Base-by-base conservation (phyloP, 2,888 invertebrate species). In the Melanophora roralis region DNA sequence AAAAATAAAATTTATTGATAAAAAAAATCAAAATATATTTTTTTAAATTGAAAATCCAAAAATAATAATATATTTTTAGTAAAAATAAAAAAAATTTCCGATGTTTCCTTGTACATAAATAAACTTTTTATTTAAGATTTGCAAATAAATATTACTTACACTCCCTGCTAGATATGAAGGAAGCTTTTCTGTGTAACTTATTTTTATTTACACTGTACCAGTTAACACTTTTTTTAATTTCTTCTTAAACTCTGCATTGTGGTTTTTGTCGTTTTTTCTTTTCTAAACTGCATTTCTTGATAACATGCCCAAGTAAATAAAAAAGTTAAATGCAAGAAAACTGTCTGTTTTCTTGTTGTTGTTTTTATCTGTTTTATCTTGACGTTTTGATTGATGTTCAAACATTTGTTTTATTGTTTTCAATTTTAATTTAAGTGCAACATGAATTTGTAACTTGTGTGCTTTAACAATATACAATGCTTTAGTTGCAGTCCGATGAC, bases 311-410 rank as follows among this genome's bases (percentile, higher is more conserved):
- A 14, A 19, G 14, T 40, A 27, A 45, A 27, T 49, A 36, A 49
- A n/a, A n/a, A n/a, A n/a, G n/a, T 5, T 27, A 27, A 27, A 27
- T 27, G 4, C 6, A 6, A 3, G 27, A 27, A 27, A 5, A 27
- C 6, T 27, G 27, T 27, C 6, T 51, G 19, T 60, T 12, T 3
- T 9, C 51, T 23, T 36, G n/a, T 43, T 23, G 9, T 51, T 16
- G 5, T 60, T 34, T 14, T 68, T 40, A 76, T 76, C 68, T 62
- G 19, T 64, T 27, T 16, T 9, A 64, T 14, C 47, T 73, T 83
- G 83, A 78, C 83, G 82, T 27, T 57, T 78, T 83, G 83, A 83
- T 83, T 68, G 72, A 83, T 81, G 80, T 80, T 81, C 81, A 81
- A 81, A 79, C 79, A 77, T 82, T 77, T 81, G 73, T 77, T 72